Evolutionary conservation across 1,140 invertebrate species (phyloP).

Genomic region (Cardiocondyla obscurior): DNA sequence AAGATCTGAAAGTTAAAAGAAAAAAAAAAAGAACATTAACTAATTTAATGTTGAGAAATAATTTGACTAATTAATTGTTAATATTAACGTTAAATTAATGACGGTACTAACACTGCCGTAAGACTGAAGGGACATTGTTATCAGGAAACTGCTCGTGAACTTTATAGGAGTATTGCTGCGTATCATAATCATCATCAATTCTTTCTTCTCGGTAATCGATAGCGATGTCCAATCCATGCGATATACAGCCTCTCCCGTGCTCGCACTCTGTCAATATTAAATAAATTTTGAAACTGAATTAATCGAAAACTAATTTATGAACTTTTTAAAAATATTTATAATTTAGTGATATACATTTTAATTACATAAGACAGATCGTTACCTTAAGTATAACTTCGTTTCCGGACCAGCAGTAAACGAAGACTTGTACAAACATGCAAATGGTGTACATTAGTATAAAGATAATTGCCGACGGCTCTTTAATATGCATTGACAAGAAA

Average conservation of each 20-base stretch:
- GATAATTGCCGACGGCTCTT: slow-evolving; percentile 30
- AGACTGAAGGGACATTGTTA: slow-evolving; percentile 41
- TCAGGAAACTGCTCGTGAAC: slow-evolving; percentile 45
- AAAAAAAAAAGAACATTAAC: not conserved
- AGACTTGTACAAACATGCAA: slow-evolving; percentile 61
- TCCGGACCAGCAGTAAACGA: slow-evolving; percentile 66
- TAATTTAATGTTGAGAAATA: too few relatives aligned
- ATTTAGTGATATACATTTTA: too few relatives aligned
- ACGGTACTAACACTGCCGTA: slow-evolving; percentile 33
- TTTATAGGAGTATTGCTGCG: slow-evolving; percentile 46
- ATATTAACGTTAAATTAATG: not conserved
- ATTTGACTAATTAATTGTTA: too few relatives aligned
- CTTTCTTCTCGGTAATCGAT: not conserved
- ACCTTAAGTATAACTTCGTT: slow-evolving; percentile 64
- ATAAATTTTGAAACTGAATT: too few relatives aligned
- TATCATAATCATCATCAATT: slow-evolving; percentile 39
- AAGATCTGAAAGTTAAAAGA: not conserved
- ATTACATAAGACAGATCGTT: not conserved
- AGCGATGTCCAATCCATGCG: slow-evolving; percentile 6
- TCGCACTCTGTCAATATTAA: not conserved
- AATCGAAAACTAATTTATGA: too few relatives aligned
- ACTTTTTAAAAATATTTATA: too few relatives aligned
- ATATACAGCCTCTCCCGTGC: not conserved
- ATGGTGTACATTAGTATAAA: slow-evolving; percentile 43
- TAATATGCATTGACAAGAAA: slow-evolving; percentile 53